Base-by-base conservation (phyloP, 1,140 invertebrate species). In the Drosophila baimaii region DNA sequence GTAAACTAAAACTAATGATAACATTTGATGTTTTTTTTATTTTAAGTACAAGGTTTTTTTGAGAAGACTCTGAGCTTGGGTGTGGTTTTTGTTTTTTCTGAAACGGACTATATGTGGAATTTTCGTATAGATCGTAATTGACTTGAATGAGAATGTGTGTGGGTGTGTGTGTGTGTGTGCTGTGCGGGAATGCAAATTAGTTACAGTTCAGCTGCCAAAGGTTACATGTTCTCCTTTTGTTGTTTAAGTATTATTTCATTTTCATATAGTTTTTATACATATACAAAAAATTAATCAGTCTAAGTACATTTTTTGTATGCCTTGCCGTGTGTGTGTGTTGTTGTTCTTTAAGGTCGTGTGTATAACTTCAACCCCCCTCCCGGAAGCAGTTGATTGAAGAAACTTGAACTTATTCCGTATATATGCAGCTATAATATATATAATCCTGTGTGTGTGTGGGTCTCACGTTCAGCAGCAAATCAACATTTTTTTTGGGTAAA, bases 271-370 rank as follows among this genome's bases (percentile, higher is more conserved):
- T 77, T 65, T 72, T 81, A 58, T 77, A 80, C 71, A 82, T 79
- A 89, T 81, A 81, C 81, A 89, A 89, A 89, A 89, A 89, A 89
- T 90, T 89, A 90, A 89, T 89, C 85, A 89, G 84, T 89, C 85
- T 89, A 90, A 89, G 81, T 89, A 90, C 69, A 57, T 71, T 78
- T 77, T 77, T 77, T 77, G 63, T 62, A 77, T 71, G 65, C 49
- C 33, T 49, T n/a, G 44, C 21, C 44, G 21, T 46, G 43, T 44
- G 44, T 27, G 27, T 57, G 62, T 55, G 27, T 33, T 62, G 27
- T 63, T 37, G 27, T 46, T 62, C 19, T 41, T 54, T 19, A 46
- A 49, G 62, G 54, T 65, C 33, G 23, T 23, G 23, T 23, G 25
- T 37, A 43, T 47, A 56, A 59, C 29, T 37, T 51, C 27, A 33